Conservation (phyloP, 2,797 vertebrate genomes). For the Hyperoplus immaculatus region DNA sequence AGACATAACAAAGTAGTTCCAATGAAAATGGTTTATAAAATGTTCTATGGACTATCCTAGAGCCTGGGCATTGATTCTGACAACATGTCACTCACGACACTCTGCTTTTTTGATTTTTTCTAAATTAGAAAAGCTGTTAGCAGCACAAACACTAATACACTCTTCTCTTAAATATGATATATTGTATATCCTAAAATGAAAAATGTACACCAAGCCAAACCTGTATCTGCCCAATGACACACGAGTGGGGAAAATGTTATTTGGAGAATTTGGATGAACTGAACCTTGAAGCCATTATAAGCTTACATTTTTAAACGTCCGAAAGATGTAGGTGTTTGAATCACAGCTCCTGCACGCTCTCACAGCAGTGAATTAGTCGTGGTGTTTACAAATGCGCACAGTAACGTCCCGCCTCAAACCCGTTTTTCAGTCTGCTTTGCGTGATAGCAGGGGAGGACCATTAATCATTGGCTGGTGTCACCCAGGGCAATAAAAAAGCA, state of each 20-base stretch:
- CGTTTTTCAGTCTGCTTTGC: conserved; percentile 47
- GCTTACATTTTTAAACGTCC: not conserved
- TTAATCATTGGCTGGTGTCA: conserved; percentile 51
- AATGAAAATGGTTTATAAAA: not conserved
- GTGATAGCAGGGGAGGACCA: conserved; percentile 39
- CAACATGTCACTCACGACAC: too few relatives aligned
- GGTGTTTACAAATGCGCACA: conserved; percentile 49
- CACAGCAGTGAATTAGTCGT: conserved; percentile 30
- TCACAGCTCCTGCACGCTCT: not conserved
- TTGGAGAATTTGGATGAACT: not conserved
- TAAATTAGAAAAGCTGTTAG: not conserved
- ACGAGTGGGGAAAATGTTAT: not conserved
- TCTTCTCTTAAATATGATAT: not conserved
- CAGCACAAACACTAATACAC: not conserved
- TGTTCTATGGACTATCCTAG: not conserved
- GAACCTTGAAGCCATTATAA: not conserved
- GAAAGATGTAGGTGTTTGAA: not conserved
- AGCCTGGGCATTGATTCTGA: not conserved
- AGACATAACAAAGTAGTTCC: not conserved
- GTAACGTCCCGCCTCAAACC: conserved; percentile 28
- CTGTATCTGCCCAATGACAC: not conserved
- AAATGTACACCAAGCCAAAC: not conserved
- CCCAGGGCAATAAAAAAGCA: conserved; percentile 60
- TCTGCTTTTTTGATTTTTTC: not conserved
- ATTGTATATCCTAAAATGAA: not conserved